Evolutionary conservation across 2,888 invertebrate species (phyloP).

Genomic region (Hybos culiciformis): DNA sequence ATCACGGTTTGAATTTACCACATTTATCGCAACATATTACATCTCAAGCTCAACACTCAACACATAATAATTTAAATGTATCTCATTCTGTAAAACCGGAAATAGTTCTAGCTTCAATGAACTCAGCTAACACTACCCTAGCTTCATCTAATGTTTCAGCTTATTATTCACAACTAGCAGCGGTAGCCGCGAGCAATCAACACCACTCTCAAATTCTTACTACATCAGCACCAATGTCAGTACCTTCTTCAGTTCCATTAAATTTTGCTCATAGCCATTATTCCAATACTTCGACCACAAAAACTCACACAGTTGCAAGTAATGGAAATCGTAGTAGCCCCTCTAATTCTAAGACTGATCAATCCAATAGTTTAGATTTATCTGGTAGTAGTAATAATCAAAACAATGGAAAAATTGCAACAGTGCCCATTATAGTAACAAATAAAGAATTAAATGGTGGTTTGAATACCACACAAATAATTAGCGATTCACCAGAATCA

Average conservation of each 20-base stretch:
- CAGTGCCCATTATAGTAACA: constrained; percentile 14
- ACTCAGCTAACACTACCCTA: constrained; percentile 14
- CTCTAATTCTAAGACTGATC: constrained; percentile 27
- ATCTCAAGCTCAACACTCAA: constrained; percentile 22
- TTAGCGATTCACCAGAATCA: constrained; percentile 18
- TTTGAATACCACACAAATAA: constrained; percentile 19
- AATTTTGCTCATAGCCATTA: constrained; percentile 27
- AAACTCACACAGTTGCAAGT: constrained; percentile 18
- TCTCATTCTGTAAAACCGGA: constrained; percentile 18
- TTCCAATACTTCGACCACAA: constrained; percentile 26
- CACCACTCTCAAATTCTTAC: constrained; percentile 1
- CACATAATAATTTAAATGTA: constrained; percentile 23
- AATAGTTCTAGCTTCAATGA: constrained; percentile 12
- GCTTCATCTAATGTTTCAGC: constrained; percentile 5
- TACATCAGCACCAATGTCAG: no score
- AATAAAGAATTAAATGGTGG: constrained; percentile 27
- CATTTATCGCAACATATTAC: constrained; percentile 24
- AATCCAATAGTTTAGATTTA: neutral
- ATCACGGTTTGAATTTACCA: constrained; percentile 27
- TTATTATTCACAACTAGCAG: neutral
- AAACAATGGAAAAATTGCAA: constrained; percentile 18
- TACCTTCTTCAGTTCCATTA: constrained; percentile 6
- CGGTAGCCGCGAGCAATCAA: neutral
- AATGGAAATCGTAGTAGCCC: constrained; percentile 24
- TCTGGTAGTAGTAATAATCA: constrained; percentile 7